A percentile compares a stretch with the other conserved stretches of the same genome.
Evolutionary conservation across 2,888 invertebrate genomes (phyloP).

Genomic region (Cinara cedri): DNA sequence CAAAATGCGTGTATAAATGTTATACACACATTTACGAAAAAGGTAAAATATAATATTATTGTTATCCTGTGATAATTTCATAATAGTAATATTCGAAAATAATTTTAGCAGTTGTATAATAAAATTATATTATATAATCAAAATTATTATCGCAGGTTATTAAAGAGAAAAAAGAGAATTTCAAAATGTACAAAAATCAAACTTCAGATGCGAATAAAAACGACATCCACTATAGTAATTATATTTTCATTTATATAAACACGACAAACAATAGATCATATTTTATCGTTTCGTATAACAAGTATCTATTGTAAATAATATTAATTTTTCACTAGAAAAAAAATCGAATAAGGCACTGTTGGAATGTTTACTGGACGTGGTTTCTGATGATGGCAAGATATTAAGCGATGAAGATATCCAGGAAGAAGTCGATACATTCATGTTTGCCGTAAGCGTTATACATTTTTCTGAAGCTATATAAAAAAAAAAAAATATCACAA

Average conservation of each 20-base stretch:
- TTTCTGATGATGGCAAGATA: conserved; percentile 57
- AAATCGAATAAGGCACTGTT: conserved; percentile 55
- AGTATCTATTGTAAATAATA: no score
- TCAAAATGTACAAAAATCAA: conserved; percentile 5
- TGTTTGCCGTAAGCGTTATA: conserved; percentile 60
- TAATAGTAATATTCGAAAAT: not conserved
- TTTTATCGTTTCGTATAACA: no score
- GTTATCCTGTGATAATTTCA: no score
- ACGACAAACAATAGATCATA: no score
- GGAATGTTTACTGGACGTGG: conserved; percentile 57
- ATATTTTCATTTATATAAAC: not conserved
- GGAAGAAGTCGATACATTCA: conserved; percentile 61
- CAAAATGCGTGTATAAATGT: conserved; percentile 64
- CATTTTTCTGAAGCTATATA: not conserved
- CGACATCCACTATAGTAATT: conserved; percentile 32
- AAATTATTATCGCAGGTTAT: conserved; percentile 36
- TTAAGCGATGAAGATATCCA: conserved; percentile 60
- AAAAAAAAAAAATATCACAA: not conserved
- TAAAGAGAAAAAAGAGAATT: conserved; percentile 42
- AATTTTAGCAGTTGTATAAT: not conserved
- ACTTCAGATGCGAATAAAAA: conserved; percentile 45
- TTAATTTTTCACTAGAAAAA: conserved; percentile 7
- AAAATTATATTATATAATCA: not conserved
- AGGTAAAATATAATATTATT: no score
- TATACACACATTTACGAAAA: conserved; percentile 67